phyloP scores from a whole-genome alignment of 2,888 invertebrate species.

The Oligia strigilis region DNA sequence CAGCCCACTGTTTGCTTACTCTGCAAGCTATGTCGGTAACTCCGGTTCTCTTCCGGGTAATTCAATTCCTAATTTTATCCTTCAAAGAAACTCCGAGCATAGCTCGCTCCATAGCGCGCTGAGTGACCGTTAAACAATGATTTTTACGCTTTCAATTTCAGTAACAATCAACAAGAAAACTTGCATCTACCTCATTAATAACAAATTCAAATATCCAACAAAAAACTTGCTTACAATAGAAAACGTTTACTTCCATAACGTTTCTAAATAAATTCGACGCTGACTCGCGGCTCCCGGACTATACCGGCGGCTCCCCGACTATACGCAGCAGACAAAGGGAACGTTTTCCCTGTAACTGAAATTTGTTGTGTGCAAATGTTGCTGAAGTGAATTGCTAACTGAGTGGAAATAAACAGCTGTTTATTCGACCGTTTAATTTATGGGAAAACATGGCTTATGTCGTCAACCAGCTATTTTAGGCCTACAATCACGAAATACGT shows the following conservation, averaged over 20 bases:
- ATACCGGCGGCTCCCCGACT: constrained; percentile 26
- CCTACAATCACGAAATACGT: too few relatives aligned
- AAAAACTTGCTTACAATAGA: neutral
- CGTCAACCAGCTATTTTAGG: neutral
- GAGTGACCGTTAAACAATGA: neutral
- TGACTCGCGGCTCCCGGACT: neutral
- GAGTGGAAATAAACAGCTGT: constrained; percentile 33
- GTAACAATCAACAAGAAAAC: neutral
- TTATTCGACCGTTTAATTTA: constrained; percentile 42
- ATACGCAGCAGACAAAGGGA: constrained; percentile 64
- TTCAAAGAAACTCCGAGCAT: too few relatives aligned
- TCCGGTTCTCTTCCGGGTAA: too few relatives aligned
- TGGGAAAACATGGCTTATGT: constrained; percentile 22
- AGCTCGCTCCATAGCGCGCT: too few relatives aligned
- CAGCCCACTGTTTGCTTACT: too few relatives aligned
- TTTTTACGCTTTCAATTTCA: neutral
- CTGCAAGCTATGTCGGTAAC: too few relatives aligned
- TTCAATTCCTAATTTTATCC: too few relatives aligned
- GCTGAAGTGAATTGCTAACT: constrained; percentile 59
- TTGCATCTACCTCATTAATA: neutral
- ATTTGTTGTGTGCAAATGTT: constrained; percentile 72
- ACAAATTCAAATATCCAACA: neutral
- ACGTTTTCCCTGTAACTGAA: constrained; percentile 69
- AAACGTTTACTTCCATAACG: neutral
- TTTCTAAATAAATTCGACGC: neutral